Base-by-base conservation (phyloP, 2,888 invertebrate genomes). In the Antheraea yamamai region DNA sequence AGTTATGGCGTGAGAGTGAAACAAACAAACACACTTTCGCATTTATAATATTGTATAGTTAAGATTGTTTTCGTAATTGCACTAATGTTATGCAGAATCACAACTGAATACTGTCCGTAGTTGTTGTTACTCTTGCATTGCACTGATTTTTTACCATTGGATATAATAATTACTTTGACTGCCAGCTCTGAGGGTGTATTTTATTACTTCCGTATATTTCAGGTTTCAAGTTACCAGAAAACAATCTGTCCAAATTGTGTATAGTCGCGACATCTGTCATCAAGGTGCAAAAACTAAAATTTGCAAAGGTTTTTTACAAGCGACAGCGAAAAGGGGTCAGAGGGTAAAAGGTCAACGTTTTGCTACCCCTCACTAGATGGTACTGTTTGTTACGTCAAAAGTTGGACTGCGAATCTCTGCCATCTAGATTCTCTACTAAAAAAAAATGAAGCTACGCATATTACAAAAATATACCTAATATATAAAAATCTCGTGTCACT, bases 341-440 rank as follows among this genome's bases (percentile, higher is more conserved):
- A 77, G 81, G 79, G 78, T 76, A 77, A 66, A 74, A 64, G 72
- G 73, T 78, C 55, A 30, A 23, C n/a, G 75, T 84, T 83, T 77
- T 12, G 77, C 87, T 83, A 86, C 90, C 90, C 80, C 81, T 79
- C 87, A 77, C 74, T 18, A 92, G 93, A 89, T 90, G 91, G 88
- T 88, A 82, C 76, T 83, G 4, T 72, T 75, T 51, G 0, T 16
- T 61, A n/a, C 8, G 8, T n/a, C 58, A 61, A 55, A 7, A 4
- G 55, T 20, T 7, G 20, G 6, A 23, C 23, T 23, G 26, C 30
- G 30, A 61, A 18, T 26, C 14, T 14, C 7, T 66, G 16, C 64
- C 30, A 30, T 66, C 30, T 66, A 66, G 64, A 55, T 55, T 55
- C 16, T 4, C 1, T 2, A 52, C 52, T 52, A 52, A 52, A 52